Conservation (phyloP, 2,797 vertebrate genomes). For the Alosa sapidissima region DNA sequence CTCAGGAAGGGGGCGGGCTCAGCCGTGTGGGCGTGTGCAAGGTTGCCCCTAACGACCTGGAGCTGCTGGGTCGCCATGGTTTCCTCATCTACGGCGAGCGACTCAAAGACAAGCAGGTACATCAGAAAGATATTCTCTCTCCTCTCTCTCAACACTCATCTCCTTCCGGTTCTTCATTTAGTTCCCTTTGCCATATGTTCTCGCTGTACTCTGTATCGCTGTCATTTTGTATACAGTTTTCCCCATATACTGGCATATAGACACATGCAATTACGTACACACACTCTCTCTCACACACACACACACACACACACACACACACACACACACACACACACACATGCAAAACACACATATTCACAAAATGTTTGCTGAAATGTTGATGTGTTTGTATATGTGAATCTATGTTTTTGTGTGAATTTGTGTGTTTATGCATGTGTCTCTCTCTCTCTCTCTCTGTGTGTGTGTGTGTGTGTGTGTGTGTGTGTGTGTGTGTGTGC, state of each 20-base stretch:
- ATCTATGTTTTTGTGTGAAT: background rate
- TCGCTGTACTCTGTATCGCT: no score
- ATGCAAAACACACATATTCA: background rate
- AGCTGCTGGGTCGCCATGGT: constrained; percentile 82
- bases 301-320: background rate
- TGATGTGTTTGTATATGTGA: background rate
- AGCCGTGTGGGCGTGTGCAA: constrained; percentile 95
- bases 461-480: background rate
- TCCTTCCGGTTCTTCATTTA: background rate
- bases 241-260: no score
- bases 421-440: background rate
- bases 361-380: background rate
- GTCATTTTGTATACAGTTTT: no score
- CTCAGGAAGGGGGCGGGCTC: constrained; percentile 93
- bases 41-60: constrained; percentile 79
- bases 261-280: background rate
- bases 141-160: background rate
- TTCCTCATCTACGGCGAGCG: constrained; percentile 95
- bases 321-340: background rate
- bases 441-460: background rate
- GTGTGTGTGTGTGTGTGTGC: background rate
- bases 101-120: constrained; percentile 93
- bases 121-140: background rate
- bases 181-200: no score
- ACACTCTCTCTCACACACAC: background rate